These are phyloP conservation scores for Holothuria glaberrima DNA, from an alignment of 35 echinoderm and acorn worm species.

Conservation along the genomic window DNA sequence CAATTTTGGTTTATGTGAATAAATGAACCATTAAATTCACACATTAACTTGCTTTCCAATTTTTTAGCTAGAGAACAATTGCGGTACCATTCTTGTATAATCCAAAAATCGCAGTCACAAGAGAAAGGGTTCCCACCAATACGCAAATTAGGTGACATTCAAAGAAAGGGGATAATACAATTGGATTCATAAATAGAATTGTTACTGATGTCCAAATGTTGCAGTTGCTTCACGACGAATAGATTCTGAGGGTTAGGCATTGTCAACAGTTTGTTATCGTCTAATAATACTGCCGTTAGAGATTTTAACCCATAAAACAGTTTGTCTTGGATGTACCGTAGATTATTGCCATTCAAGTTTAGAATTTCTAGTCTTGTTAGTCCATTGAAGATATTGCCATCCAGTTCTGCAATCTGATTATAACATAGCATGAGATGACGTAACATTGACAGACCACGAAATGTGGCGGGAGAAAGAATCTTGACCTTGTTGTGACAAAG, in stretches of 20 bases:
- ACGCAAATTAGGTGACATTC: neutral
- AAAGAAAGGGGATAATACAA: neutral
- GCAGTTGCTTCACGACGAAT: neutral
- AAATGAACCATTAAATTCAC: too few species aligned
- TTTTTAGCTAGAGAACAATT: neutral
- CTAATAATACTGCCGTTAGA: neutral
- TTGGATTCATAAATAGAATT: neutral
- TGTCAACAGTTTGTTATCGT: neutral
- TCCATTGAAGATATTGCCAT: neutral
- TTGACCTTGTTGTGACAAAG: neutral
- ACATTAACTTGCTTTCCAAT: too few species aligned
- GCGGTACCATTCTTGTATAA: neutral
- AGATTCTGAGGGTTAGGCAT: neutral
- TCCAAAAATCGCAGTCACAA: neutral
- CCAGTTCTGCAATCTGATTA: neutral
- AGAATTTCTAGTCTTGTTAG: neutral
- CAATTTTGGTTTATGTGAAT: too few species aligned
- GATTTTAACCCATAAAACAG: neutral
- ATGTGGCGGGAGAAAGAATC: neutral
- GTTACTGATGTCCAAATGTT: neutral
- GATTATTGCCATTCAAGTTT: neutral
- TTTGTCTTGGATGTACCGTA: neutral
- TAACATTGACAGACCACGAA: neutral
- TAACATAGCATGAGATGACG: neutral
- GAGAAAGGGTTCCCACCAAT: neutral